Percentiles rank a stretch among this genome's conserved stretches.
Conservation (phyloP, 2,888 invertebrate species). For the Griposia aprilina region DNA sequence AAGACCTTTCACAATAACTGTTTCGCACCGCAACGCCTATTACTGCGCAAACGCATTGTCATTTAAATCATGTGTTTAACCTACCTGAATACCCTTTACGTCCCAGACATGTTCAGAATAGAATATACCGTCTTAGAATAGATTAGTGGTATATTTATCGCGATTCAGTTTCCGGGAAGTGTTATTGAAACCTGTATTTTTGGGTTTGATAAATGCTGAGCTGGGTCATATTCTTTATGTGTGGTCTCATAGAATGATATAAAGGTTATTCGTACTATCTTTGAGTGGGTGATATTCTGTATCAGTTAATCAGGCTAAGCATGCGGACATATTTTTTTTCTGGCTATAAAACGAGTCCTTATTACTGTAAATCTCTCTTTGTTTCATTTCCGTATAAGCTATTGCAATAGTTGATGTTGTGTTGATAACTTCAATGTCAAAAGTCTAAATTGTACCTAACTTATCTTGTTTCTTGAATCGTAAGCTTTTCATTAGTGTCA, state of each 20-base stretch:
- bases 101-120: conserved; percentile 73
- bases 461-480: too few relatives aligned
- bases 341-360: too few relatives aligned
- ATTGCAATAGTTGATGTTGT: too few relatives aligned
- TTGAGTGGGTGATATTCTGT: not conserved
- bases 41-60: conserved; percentile 84
- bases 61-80: conserved; percentile 88
- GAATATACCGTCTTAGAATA: conserved; percentile 70
- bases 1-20: conserved; percentile 78
- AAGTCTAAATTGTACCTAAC: too few relatives aligned
- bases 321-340: too few relatives aligned
- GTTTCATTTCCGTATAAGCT: too few relatives aligned
- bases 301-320: not conserved
- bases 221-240: conserved; percentile 1
- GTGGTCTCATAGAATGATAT: conserved; percentile 17
- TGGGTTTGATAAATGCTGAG: conserved; percentile 7
- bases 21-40: conserved; percentile 89
- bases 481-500: too few relatives aligned
- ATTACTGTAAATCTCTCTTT: too few relatives aligned
- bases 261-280: too few relatives aligned
- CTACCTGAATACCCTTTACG: conserved; percentile 80
- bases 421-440: too few relatives aligned
- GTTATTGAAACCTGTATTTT: conserved; percentile 47
- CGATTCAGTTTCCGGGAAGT: conserved; percentile 66
- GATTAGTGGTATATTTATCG: conserved; percentile 64